Evolutionary conservation across 2,888 invertebrate genomes (phyloP), one percentile per base, ranked within the genome.

Genomic region (Spisula solida): DNA sequence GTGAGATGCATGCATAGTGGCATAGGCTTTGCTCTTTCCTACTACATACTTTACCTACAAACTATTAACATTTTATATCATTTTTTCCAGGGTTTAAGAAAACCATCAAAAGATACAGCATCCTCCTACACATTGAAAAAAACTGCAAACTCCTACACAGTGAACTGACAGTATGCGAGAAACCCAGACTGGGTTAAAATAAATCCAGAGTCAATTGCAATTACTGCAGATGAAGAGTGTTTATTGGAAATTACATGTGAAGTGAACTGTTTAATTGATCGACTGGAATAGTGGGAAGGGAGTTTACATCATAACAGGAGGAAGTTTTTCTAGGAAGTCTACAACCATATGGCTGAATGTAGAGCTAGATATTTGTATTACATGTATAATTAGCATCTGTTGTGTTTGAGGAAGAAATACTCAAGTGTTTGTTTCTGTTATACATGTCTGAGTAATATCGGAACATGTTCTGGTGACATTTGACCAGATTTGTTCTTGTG

Each of bases 231-330:
- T n/a, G 60, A 12, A 66, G 25, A 66, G 60, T 66, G 60, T 66
- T 66, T 66, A 66, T 66, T 66, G 60, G 60, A 66, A 66, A 66
- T 66, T 66, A 66, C 60, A 10, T 66, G 25, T 25, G 10, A 25
- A 66, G 60, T 66, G 6, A 66, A 66, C 60, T 66, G 60, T 66
- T 66, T 25, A 66, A 66, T 66, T 25, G 60, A 25, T 66, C n/a
- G 12, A 66, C n/a, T 25, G 60, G 25, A 66, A 25, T 66, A 12
- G 60, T 66, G 60, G 25, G n/a, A 5, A 66, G 60, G n/a, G n/a
- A 66, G 60, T 66, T 66, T 66, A 66, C 25, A 25, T 66, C 25
- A 25, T n/a, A 66, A 10, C 8, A 10, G 25, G 60, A 25, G 60
- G 20, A 1, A 41, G 41, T 41, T 41, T 41, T 41, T 41, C 41